Base-by-base conservation (phyloP, 1,140 invertebrate genomes). In the Choristoneura fumiferana region DNA sequence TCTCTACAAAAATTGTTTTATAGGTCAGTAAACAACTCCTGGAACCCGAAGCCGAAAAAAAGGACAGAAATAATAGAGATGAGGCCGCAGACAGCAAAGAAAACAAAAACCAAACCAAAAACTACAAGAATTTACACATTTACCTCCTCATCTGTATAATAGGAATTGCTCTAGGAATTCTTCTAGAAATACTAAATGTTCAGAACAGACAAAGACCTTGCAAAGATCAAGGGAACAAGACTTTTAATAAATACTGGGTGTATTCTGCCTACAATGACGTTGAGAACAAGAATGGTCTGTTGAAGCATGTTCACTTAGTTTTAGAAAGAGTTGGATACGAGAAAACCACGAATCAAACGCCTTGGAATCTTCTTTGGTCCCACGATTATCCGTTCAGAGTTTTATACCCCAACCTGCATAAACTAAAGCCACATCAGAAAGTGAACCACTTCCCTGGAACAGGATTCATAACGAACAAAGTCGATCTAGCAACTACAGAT, bases 361-460 rank as follows among this genome's bases (percentile, higher is more conserved):
- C 94, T n/a, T 98, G 97, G 96, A 93, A 95, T 77, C 87, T 98
- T 2, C 79, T 99, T 4, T 99, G 98, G 98, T 94, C 96, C 1
- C 96, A 98, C 84, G 96, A 98, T 73, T 99, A 97, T 85, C 97
- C 97, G 1, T 98, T 98, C 76, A 89, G 91, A 38, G 85, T 82
- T 0, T 71, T 96, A 1, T 89, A 92, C 18, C 75, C 91, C 0
- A 79, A 91, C 62, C 40, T 90, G 14, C 91, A 89, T 58, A 91
- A 91, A 67, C 76, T 98, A 10, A 93, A 93, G 69, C 73, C 91
- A 5, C 88, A 96, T 87, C 96, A 98, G 77, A 94, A 91, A 76
- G 94, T 99, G 0, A 99, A 99, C 82, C 97, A 99, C 84, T 96
- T 98, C 76, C 98, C 98, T 1, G 98, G 97, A 0, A 96, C 96